A percentile compares a stretch with the other conserved stretches of the same genome.
These are phyloP conservation scores for Neodiprion pinetum DNA, from an alignment of 1,140 invertebrate species.

Conservation along the genomic window DNA sequence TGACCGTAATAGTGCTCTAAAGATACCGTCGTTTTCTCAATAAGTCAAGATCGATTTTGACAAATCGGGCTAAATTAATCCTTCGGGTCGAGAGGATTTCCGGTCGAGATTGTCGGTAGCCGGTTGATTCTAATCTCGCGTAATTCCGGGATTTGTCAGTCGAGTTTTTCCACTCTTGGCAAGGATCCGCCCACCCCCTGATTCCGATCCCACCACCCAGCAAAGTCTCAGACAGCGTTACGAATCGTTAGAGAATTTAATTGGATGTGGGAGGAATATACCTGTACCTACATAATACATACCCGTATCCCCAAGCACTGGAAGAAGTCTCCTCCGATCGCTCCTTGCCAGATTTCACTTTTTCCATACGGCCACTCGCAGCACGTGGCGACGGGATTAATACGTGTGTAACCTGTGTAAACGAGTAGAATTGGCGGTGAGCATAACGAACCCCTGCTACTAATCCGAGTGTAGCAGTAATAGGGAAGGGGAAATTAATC, in stretches of 20 bases:
- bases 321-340: not conserved
- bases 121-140: constrained; percentile 11
- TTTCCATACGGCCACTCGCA: too few species aligned
- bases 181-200: not conserved
- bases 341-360: not conserved
- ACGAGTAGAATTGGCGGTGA: too few species aligned
- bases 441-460: not conserved
- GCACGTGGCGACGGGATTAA: too few species aligned
- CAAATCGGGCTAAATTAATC: constrained; percentile 6
- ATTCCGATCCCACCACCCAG: not conserved
- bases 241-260: constrained; percentile 7
- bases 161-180: not conserved
- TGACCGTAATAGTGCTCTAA: too few species aligned
- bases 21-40: not conserved
- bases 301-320: too few species aligned
- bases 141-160: constrained; percentile 13
- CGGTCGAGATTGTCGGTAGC: constrained; percentile 4
- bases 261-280: not conserved
- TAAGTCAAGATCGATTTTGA: constrained; percentile 12
- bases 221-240: not conserved
- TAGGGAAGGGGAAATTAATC: not conserved
- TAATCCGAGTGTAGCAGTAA: not conserved
- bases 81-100: not conserved
- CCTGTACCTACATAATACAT: not conserved
- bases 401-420: too few species aligned